phyloP scores from a whole-genome alignment of 2,797 vertebrate species.

The Novumbra hubbsi region DNA sequence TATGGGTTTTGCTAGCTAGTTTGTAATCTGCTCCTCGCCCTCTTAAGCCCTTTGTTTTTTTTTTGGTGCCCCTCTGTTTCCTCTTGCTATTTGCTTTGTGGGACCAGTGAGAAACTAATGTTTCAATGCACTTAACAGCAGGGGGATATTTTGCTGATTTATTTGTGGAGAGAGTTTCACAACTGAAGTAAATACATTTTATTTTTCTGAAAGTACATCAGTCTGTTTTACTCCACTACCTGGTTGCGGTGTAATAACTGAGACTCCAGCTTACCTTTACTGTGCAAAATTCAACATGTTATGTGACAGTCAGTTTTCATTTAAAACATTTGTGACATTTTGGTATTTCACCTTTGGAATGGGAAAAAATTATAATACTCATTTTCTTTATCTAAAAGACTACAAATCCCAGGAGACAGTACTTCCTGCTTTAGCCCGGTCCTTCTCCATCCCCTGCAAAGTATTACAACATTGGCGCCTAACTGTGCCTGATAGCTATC shows the following conservation, averaged over 20 bases:
- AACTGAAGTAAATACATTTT: too few species aligned
- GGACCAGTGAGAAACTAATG: conserved; percentile 22
- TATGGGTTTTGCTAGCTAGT: conserved; percentile 32
- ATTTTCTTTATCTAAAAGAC: too few species aligned
- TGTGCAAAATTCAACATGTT: neutral
- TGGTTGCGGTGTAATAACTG: neutral
- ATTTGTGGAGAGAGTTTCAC: neutral
- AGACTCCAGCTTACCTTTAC: neutral
- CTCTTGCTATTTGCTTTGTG: conserved; percentile 22
- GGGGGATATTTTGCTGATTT: neutral
- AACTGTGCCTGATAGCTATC: too few species aligned
- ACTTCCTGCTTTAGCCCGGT: too few species aligned
- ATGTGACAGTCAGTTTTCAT: neutral
- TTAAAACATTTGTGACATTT: too few species aligned
- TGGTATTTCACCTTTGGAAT: too few species aligned
- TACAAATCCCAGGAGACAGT: too few species aligned
- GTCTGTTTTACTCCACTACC: neutral
- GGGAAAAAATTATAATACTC: too few species aligned
- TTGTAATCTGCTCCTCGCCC: conserved; percentile 31
- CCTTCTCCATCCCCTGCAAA: too few species aligned
- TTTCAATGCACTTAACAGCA: conserved; percentile 13
- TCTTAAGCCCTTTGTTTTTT: conserved; percentile 36
- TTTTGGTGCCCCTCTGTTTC: conserved; percentile 24
- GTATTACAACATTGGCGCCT: too few species aligned
- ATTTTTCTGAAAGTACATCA: neutral